phyloP scores from a whole-genome alignment of 2,113 vertebrate species.

The Sturnira hondurensis region DNA sequence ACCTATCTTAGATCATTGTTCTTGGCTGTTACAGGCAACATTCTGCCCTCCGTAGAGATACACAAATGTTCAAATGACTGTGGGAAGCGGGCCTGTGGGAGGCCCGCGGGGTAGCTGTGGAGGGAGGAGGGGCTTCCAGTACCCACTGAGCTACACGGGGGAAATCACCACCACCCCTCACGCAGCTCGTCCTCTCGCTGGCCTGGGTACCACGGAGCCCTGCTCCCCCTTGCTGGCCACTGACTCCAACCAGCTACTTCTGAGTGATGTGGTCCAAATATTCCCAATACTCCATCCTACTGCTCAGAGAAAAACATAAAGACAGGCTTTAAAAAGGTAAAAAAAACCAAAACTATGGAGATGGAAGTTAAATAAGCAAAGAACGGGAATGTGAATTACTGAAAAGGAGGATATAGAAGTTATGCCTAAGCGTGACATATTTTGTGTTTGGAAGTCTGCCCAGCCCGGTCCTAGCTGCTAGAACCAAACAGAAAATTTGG shows the following conservation, averaged over 20 bases:
- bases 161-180: neutral
- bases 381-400: conserved; percentile 1
- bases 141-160: neutral
- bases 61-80: neutral
- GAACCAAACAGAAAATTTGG: too few species aligned
- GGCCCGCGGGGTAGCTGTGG: neutral
- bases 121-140: too few species aligned
- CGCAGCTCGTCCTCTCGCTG: neutral
- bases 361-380: neutral
- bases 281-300: neutral
- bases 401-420: neutral
- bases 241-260: neutral
- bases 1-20: neutral
- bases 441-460: conserved; percentile 58
- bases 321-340: neutral
- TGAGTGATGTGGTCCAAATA: neutral
- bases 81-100: neutral
- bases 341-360: neutral
- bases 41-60: neutral
- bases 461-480: neutral
- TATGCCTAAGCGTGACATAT: neutral
- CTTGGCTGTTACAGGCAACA: neutral
- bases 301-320: neutral
- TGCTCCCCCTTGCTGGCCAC: neutral
- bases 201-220: neutral